These are phyloP conservation scores for Noctilio leporinus DNA, from an alignment of 2,113 vertebrate genomes.

Conservation along the genomic window DNA sequence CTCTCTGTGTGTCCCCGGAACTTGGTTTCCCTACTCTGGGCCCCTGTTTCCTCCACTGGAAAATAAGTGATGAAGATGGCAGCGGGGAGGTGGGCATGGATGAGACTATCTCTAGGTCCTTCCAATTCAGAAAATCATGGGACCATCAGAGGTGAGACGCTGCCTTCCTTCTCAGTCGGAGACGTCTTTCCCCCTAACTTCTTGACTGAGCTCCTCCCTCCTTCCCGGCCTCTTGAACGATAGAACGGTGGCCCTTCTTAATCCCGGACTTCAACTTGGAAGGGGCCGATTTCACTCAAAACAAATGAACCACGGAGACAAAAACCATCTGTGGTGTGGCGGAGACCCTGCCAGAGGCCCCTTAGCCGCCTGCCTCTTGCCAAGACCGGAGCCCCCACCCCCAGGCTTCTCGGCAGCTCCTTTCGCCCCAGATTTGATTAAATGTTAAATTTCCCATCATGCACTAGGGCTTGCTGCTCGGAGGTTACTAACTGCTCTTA, in stretches of 20 bases:
- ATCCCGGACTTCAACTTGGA: not conserved
- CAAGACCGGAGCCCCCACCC: not conserved
- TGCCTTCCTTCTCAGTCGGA: not conserved
- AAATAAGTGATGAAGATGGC: not conserved
- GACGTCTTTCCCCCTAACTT: not conserved
- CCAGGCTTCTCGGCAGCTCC: not conserved
- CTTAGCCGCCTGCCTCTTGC: not conserved
- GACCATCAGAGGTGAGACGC: not conserved
- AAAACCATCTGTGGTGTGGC: not conserved
- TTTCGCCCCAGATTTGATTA: not conserved
- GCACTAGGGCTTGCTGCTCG: not conserved
- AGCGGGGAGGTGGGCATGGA: not conserved
- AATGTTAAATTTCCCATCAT: constrained; percentile 10
- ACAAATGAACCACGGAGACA: not conserved
- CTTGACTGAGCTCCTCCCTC: not conserved
- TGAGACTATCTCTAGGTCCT: not conserved
- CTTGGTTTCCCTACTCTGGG: not conserved
- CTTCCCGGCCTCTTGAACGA: not conserved
- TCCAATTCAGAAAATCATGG: not conserved
- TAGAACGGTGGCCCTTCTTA: not conserved
- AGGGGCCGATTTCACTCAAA: not conserved
- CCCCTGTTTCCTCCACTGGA: not conserved
- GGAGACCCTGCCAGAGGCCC: not conserved
- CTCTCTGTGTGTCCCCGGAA: not conserved
- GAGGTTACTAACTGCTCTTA: constrained; percentile 11